phyloP scores from a whole-genome alignment of 2,113 vertebrate genomes.

The Oreocharis arfaki region DNA sequence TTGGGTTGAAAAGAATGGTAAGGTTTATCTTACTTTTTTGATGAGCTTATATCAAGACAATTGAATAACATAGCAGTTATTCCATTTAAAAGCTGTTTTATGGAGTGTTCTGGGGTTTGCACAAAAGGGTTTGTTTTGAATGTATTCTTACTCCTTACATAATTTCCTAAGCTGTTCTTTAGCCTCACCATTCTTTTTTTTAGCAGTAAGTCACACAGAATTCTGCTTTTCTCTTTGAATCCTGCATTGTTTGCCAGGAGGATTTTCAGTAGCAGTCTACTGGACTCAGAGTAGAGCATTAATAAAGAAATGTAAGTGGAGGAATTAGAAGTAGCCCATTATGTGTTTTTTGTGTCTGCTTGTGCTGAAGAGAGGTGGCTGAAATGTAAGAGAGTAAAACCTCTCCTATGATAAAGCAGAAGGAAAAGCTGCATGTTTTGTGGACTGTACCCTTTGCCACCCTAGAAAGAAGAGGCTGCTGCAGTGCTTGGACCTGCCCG shows the following conservation, averaged over 20 bases:
- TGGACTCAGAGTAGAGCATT: neutral
- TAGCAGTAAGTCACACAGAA: neutral
- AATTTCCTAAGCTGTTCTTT: neutral
- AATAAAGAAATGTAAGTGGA: neutral
- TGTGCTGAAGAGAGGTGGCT: neutral
- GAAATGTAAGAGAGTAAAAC: neutral
- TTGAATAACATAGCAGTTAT: neutral
- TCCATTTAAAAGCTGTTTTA: neutral
- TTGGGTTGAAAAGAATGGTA: neutral
- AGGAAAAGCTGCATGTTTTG: neutral
- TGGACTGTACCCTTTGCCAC: neutral
- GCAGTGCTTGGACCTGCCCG: fast-evolving
- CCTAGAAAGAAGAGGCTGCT: neutral
- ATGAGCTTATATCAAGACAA: neutral
- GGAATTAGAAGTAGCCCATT: neutral
- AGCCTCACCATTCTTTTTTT: neutral
- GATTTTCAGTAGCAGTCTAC: neutral
- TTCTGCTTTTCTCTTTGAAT: neutral
- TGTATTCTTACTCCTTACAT: neutral
- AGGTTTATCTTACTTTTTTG: neutral
- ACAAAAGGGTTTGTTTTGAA: neutral
- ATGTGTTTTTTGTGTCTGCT: neutral
- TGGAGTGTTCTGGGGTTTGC: neutral
- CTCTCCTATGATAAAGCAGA: neutral
- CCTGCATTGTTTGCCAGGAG: neutral